Conservation (phyloP, 2,113 vertebrate species). For the Oceanodroma tethys region DNA sequence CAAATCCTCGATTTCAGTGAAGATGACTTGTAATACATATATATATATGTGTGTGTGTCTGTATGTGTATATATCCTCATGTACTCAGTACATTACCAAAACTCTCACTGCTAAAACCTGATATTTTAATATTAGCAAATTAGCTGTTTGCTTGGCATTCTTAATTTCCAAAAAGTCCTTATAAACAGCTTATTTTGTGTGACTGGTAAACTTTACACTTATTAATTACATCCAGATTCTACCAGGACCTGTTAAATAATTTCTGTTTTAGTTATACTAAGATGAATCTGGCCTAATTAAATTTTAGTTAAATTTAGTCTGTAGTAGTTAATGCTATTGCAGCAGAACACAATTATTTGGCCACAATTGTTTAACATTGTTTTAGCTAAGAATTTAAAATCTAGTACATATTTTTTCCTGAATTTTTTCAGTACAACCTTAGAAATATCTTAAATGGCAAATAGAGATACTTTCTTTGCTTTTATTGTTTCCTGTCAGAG, state of each 20-base stretch:
- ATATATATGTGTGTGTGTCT: not conserved
- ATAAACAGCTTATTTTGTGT: not conserved
- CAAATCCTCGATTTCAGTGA: not conserved
- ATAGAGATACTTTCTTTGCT: not conserved
- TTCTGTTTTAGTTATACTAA: not conserved
- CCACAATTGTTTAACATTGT: not conserved
- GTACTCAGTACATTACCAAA: not conserved
- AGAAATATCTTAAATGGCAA: not conserved
- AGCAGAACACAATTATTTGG: not conserved
- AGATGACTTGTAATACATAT: not conserved
- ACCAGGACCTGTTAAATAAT: conserved; percentile 26
- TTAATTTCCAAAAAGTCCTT: not conserved
- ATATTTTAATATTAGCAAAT: not conserved
- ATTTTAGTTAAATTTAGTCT: conserved; percentile 24
- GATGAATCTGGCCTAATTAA: conserved; percentile 24
- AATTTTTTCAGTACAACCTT: not conserved
- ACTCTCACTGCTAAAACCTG: not conserved
- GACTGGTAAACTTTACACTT: not conserved
- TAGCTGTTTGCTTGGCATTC: not conserved
- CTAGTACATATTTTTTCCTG: not conserved
- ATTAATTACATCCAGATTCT: conserved; percentile 24
- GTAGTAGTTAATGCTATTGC: conserved; percentile 14
- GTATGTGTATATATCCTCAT: not conserved
- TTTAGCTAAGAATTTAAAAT: not conserved
- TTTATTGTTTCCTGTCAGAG: conserved; percentile 9